Evolutionary conservation across 2,797 vertebrate species (phyloP), one percentile per base, ranked within the genome.

Genomic region (Oophaga sylvatica): DNA sequence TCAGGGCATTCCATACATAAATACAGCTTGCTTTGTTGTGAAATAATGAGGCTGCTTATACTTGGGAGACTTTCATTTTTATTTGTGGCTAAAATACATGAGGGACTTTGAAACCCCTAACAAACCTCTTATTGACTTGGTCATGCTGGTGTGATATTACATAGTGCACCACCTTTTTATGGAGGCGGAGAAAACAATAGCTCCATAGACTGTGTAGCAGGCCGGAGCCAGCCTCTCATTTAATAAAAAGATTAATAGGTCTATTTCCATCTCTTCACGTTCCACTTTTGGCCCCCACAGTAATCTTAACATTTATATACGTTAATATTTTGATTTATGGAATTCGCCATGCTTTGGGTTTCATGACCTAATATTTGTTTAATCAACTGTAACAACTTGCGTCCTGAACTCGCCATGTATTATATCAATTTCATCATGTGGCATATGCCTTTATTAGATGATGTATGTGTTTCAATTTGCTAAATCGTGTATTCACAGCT

Each of bases 161-260:
- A 86, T 71, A 80, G 56, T 26, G 80, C 83, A 68, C 53, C 71
- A 89, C 80, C 73, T 89, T 89, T 87, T 56, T 80, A 80, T 57
- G 65, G 80, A 79, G 80, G 73, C 12, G 53, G 65, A 13, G 7
- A 70, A 62, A 86, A 86, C 88, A 89, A 89, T 87, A 83, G 80
- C 75, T 65, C 84, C 41, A 86, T 89, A 89, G 84, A 86, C 65
- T 86, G 13, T 20, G 10, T 29, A 56, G 65, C 75, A 35, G 76
- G 60, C 80, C 73, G 83, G 80, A 89, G 84, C 75, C 80, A 86
- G 88, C 22, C 84, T 89, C 65, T 73, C 84, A 41, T 86, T 87
- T 89, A 86, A 86, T 89, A 89, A 65, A 89, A 89, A 87, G 75
- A 89, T 89, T 89, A 86, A 89, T 89, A 73, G 88, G 88, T 83